Evolutionary conservation across 2,797 vertebrate genomes (phyloP).

Genomic region (Steatocranus sp.): DNA sequence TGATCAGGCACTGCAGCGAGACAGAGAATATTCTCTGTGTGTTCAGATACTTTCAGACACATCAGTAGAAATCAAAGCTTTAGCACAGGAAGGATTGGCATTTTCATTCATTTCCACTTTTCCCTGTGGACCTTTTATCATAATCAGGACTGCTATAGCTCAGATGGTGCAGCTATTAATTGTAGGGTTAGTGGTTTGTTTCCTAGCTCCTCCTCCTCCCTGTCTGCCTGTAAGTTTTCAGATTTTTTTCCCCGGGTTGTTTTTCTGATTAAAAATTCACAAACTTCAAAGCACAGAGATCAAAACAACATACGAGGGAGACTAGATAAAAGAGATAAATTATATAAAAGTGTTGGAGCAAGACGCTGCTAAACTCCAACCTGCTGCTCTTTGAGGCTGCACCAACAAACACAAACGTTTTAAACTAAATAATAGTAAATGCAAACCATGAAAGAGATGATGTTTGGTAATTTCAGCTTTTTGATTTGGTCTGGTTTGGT

Average conservation of each 20-base stretch:
- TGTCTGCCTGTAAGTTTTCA: background rate
- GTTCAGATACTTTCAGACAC: background rate
- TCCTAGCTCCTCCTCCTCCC: background rate
- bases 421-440: background rate
- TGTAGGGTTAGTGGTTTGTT: background rate
- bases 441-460: background rate
- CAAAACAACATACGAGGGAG: background rate
- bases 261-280: background rate
- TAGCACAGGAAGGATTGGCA: background rate
- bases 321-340: background rate
- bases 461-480: background rate
- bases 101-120: slow-evolving; percentile 6
- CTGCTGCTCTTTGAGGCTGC: background rate
- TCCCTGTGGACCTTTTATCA: slow-evolving; percentile 3
- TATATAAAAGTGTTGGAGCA: background rate
- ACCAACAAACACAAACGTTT: background rate
- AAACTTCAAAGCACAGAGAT: background rate
- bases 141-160: background rate
- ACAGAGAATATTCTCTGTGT: background rate
- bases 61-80: slow-evolving; percentile 13
- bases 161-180: background rate
- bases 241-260: background rate
- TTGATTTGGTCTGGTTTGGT: background rate
- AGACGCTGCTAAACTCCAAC: background rate
- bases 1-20: background rate